Base-by-base conservation (phyloP, 2,113 vertebrate genomes). In the Mionectes macconnelli region DNA sequence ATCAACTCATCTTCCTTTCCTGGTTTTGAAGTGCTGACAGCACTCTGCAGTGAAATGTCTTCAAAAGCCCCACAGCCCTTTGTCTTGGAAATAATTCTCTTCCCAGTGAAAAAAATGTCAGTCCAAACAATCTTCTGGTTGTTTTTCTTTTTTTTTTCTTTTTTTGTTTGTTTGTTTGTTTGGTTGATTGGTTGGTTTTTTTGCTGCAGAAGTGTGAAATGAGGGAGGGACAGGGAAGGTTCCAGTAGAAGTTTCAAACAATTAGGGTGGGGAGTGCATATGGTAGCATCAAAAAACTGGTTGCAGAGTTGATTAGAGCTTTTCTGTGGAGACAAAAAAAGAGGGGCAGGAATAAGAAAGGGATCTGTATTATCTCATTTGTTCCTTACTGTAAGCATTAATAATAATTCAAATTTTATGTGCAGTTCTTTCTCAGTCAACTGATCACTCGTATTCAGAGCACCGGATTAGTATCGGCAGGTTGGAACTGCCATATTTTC, bases 11-110 rank as follows among this genome's bases (percentile, higher is more conserved):
- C 33, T 40, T 73, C 37, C 20, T 62, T 79, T 45, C 37, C 40
- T 31, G 24, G 19, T 64, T 91, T 59, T 60, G 53, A 79, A 69
- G 25, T 40, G 31, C 70, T 76, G 66, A 73, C 27, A 79, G 22
- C 17, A 28, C 17, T 66, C 33, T 70, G 52, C 47, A 78, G 7
- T 52, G 22, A 89, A 75, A 70, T 1, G 1, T n/a, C 60, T 84
- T 44, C 33, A 72, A 89, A 73, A 33, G 15, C 7, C 7, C 8
- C 0, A 0, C 13, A 78, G n/a, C 5, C 1, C 19, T 89, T 82
- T 60, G 6, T 82, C 52, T 40, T 72, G 23, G 49, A 89, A 89
- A 78, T 52, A 82, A 28, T 64, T 60, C 17, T 56, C 39, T 84
- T 87, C 24, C 35, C 33, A 53, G 24, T 30, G 23, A 67, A 47